Conservation (phyloP, 2,113 vertebrate species). For the Stegostoma tigrinum region DNA sequence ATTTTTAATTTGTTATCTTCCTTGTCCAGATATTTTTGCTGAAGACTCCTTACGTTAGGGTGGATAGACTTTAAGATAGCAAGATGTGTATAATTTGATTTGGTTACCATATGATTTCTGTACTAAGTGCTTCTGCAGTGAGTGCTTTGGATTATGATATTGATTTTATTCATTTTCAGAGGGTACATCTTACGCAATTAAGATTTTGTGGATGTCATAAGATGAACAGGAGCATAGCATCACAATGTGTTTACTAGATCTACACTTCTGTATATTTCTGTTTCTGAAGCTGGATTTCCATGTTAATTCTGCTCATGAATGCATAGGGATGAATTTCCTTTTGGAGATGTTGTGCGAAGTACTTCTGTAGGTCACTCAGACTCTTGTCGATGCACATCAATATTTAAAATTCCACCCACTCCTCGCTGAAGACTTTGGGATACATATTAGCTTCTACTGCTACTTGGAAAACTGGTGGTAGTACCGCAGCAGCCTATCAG, state of each 20-base stretch:
- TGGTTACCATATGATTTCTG: background rate
- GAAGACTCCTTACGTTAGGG: background rate
- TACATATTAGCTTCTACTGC: background rate
- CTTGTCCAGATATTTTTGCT: background rate
- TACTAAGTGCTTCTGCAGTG: background rate
- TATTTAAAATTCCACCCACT: background rate
- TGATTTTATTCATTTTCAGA: background rate
- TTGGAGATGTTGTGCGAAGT: background rate
- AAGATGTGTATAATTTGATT: background rate
- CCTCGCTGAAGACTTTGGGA: background rate
- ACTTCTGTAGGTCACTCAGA: background rate
- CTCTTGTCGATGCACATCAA: background rate
- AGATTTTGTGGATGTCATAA: background rate
- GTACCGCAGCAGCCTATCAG: background rate
- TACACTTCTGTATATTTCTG: background rate
- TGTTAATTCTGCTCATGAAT: background rate
- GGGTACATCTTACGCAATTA: background rate
- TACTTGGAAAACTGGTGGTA: background rate
- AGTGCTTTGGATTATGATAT: background rate
- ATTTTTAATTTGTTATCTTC: background rate
- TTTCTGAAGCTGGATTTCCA: background rate
- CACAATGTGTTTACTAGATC: background rate
- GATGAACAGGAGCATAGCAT: background rate
- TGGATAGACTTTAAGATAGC: background rate
- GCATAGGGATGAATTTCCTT: background rate